Evolutionary conservation across 2,113 vertebrate species (phyloP), one percentile per base, ranked within the genome.

Genomic region (Scytalopus superciliaris): DNA sequence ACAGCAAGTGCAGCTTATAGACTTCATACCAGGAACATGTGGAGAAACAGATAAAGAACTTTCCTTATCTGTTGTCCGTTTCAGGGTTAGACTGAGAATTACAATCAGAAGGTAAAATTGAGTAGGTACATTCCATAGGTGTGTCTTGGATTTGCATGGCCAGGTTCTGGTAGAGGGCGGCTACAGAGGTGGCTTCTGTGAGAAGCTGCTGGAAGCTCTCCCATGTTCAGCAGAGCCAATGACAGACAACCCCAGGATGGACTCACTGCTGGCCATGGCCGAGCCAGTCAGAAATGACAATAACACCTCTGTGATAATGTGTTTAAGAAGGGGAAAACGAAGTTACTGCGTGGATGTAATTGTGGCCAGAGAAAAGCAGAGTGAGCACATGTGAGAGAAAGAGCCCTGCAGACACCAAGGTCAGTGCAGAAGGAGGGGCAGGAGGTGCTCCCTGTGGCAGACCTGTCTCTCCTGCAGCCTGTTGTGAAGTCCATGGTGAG

Each of bases 21-120:
- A 7, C 16, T 57, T 81, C 66, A 31, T 47, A 57, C 49, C 2
- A 0, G 52, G 31, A 55, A 30, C n/a, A 10, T 0, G 1, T 0
- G 1, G 67, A 75, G 44, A 52, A 68, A 55, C 6, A 62, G 55
- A 56, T 45, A 33, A 68, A 60, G 24, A 87, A 57, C 10, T 84
- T 64, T 16, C 31, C 33, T 14, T 39, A 3, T 39, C 30, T 56
- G 16, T 35, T 94, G 42, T 56, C 31, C 12, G 8, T 68, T 78
- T 94, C 27, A 68, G 21, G 14, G 12, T 5, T 76, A 27, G 25
- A 56, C n/a, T 64, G 31, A 74, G 55, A 66, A 37, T 82, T 64
- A 53, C 1, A 5, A 11, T 63, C 49, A 50, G 44, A 45, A 67
- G 30, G 9, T 76, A 72, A 57, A 93, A 83, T 5, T 83, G 19